Base-by-base conservation (phyloP, 2,888 invertebrate genomes). In the Leucozona laternaria region DNA sequence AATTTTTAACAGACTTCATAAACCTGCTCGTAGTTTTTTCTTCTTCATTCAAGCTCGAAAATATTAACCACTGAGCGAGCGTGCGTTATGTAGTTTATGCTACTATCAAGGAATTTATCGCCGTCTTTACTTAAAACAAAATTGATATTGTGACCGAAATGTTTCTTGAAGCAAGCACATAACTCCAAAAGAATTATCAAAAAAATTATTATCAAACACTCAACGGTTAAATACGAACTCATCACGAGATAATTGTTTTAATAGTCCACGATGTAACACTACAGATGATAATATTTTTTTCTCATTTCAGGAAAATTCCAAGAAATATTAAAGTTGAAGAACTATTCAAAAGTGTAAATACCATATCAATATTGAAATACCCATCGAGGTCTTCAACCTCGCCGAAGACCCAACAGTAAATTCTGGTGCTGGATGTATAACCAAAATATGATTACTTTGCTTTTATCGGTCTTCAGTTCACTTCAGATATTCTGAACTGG, bases 91-190 rank as follows among this genome's bases (percentile, higher is more conserved):
- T 8, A 20, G 7, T 34, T 13, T 4, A 13, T 60, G 15, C 2
- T 45, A 10, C n/a, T 17, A 45, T 45, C 17, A 58, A 58, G 1
- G 22, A 60, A 60, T 40, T 60, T 60, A 40, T 22, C 15, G 10
- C 31, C 8, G 4, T 28, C 28, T 28, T 28, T 53, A 31, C n/a
- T 34, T 57, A 17, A 57, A 17, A n/a, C 1, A 31, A 31, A 57
- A 20, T 20, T 28, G 62, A 43, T 62, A 62, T 62, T 13, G 40
- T 43, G 43, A 43, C n/a, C 62, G 25, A 25, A 62, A 62, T 62
- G 37, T 62, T 62, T 62, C 25, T 17, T 62, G 17, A 40, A 43
- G n/a, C 25, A 43, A 28, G 8, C 22, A 43, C 43, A 62, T 62
- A 37, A 37, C 22, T 37, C 10, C 0, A n/a, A 43, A 62, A 43